A percentile compares a stretch with the other conserved stretches of the same genome.
These are phyloP conservation scores for Magallana nippona DNA, from an alignment of 2,888 invertebrate species.

Conservation along the genomic window DNA sequence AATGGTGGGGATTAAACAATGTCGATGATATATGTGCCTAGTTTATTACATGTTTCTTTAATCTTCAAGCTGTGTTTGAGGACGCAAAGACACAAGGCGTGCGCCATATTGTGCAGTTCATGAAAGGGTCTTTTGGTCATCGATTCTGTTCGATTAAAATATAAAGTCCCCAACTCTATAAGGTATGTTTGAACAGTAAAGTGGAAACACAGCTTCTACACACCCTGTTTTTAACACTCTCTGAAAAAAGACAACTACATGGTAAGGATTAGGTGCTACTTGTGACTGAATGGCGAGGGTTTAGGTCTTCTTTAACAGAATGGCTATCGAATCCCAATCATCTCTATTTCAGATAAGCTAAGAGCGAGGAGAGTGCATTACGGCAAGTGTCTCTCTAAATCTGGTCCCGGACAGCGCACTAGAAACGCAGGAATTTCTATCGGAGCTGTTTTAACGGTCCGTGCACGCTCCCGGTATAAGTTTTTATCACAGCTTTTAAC, in stretches of 20 bases:
- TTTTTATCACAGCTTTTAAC: slow-evolving; percentile 44
- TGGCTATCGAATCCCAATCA: slow-evolving; percentile 50
- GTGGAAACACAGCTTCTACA: not conserved
- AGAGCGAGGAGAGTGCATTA: slow-evolving; percentile 48
- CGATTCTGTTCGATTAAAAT: no score
- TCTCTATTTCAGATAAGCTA: slow-evolving; percentile 50
- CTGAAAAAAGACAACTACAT: slow-evolving; percentile 14
- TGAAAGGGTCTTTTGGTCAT: no score
- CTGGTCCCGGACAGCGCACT: slow-evolving; percentile 32
- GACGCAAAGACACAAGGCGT: no score
- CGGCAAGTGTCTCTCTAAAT: slow-evolving; percentile 46
- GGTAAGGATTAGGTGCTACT: slow-evolving; percentile 16
- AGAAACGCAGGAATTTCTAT: slow-evolving; percentile 47
- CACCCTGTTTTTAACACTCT: not conserved
- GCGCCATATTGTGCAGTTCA: no score
- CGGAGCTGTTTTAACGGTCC: slow-evolving; percentile 45
- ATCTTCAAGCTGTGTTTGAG: no score
- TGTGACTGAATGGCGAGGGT: slow-evolving; percentile 32
- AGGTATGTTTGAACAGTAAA: not conserved
- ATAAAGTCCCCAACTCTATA: no score
- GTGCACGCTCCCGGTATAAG: slow-evolving; percentile 40
- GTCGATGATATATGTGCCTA: no score
- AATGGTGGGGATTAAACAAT: no score
- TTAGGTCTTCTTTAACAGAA: slow-evolving; percentile 39
- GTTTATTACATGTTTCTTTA: no score